These are phyloP conservation scores for Esperia sulphurella DNA, from an alignment of 2,888 invertebrate genomes.

Conservation along the genomic window DNA sequence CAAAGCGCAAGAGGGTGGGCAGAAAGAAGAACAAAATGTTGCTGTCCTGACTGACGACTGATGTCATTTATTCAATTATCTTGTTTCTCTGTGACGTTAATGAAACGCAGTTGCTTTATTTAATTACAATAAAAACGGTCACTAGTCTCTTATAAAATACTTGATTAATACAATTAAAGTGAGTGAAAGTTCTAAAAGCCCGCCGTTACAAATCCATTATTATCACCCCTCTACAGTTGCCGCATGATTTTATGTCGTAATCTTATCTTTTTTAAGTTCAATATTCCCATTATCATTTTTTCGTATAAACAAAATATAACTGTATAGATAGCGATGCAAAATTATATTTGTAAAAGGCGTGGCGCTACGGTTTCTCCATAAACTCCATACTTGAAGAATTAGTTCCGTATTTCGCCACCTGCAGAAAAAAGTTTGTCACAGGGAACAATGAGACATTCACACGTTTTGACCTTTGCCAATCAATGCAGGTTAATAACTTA, in stretches of 20 bases:
- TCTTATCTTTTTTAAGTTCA: not conserved
- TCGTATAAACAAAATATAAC: not conserved
- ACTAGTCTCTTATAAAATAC: too few species aligned
- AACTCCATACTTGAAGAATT: not conserved
- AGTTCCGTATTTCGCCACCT: not conserved
- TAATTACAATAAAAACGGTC: too few species aligned
- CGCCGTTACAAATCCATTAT: constrained; percentile 5
- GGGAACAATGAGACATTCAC: constrained; percentile 5
- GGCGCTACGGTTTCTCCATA: not conserved
- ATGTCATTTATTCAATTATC: too few species aligned
- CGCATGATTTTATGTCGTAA: not conserved
- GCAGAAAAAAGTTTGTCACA: not conserved
- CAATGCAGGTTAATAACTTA: constrained; percentile 3
- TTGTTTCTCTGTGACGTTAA: too few species aligned
- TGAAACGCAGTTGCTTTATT: too few species aligned
- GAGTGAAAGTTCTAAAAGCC: constrained; percentile 13
- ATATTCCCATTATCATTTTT: not conserved
- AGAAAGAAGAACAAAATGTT: too few species aligned
- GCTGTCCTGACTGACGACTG: too few species aligned
- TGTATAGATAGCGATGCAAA: not conserved
- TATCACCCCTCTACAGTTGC: not conserved
- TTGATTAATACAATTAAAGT: not conserved
- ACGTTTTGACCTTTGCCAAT: constrained; percentile 17
- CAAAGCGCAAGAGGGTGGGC: too few species aligned
- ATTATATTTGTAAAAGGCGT: not conserved